Evolutionary conservation across 53 echinoderm and acorn worm genomes (phyloP).

Genomic region (Holothuria leucospilota): DNA sequence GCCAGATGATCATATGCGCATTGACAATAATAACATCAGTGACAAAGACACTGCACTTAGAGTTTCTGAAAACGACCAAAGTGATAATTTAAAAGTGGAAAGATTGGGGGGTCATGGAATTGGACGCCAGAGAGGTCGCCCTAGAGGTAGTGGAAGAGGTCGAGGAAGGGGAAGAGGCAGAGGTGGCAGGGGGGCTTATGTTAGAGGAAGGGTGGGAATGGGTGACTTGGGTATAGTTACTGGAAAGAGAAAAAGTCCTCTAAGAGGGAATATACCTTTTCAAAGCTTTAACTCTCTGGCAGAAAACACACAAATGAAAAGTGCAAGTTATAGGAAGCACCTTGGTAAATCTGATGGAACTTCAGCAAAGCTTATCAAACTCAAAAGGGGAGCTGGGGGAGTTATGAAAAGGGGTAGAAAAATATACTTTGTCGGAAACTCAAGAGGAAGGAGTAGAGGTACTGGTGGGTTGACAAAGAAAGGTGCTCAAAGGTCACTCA

Average conservation of each 20-base stretch:
- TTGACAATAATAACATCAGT: not conserved
- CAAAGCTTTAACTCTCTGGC: not conserved
- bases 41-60: not conserved
- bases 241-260: slow-evolving; percentile 35
- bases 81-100: not conserved
- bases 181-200: not conserved
- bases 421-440: not conserved
- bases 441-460: slow-evolving; percentile 7
- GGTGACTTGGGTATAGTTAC: slow-evolving; percentile 1
- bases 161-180: slow-evolving; percentile 12
- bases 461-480: not conserved
- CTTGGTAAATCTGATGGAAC: not conserved
- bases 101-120: not conserved
- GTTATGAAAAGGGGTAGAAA: not conserved
- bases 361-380: not conserved
- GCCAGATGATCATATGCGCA: too few relatives aligned
- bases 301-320: not conserved
- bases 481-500: slow-evolving; percentile 24
- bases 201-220: not conserved
- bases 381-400: slow-evolving; percentile 15
- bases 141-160: not conserved
- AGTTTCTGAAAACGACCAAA: not conserved
- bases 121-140: not conserved
- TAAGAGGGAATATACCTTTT: not conserved
- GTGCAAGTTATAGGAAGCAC: not conserved